Conservation (phyloP, 2,888 invertebrate genomes). For the Ditula angustiorana region DNA sequence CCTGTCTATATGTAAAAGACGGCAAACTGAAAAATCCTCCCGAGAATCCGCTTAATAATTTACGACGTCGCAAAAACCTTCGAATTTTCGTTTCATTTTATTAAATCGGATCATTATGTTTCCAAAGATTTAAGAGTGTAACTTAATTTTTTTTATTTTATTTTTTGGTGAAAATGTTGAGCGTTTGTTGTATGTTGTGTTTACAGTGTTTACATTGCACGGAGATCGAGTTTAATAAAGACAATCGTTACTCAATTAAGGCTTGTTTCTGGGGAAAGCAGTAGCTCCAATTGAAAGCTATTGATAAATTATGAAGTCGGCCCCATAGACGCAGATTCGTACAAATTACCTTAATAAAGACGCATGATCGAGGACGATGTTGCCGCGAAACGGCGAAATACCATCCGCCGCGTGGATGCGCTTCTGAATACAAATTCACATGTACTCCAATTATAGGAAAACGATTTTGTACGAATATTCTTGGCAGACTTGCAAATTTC, state of each 20-base stretch:
- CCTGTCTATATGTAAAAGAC: slow-evolving; percentile 65
- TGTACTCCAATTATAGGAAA: slow-evolving; percentile 86
- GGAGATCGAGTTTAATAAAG: neutral
- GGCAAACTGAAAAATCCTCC: slow-evolving; percentile 64
- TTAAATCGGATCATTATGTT: slow-evolving; percentile 37
- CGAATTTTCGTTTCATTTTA: slow-evolving; percentile 42
- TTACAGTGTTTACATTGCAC: neutral
- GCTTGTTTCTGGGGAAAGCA: slow-evolving; percentile 1
- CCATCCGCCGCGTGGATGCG: slow-evolving; percentile 81
- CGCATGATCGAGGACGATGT: slow-evolving; percentile 81
- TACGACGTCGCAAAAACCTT: slow-evolving; percentile 59
- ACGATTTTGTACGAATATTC: slow-evolving; percentile 85
- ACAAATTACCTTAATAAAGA: slow-evolving; percentile 82
- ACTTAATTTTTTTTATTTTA: slow-evolving; percentile 32
- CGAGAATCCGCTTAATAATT: slow-evolving; percentile 62
- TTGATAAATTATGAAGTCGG: slow-evolving; percentile 26
- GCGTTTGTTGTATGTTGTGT: neutral
- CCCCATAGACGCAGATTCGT: slow-evolving; percentile 61
- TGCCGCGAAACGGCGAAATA: slow-evolving; percentile 79
- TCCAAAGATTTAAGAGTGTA: slow-evolving; percentile 29
- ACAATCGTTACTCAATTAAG: slow-evolving; percentile 5
- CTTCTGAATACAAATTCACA: slow-evolving; percentile 85
- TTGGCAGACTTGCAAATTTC: slow-evolving; percentile 85
- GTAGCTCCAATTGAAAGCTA: slow-evolving; percentile 23
- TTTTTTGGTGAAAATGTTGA: neutral